Conservation (phyloP, 2,113 vertebrate species). For the Notothenia coriiceps region DNA sequence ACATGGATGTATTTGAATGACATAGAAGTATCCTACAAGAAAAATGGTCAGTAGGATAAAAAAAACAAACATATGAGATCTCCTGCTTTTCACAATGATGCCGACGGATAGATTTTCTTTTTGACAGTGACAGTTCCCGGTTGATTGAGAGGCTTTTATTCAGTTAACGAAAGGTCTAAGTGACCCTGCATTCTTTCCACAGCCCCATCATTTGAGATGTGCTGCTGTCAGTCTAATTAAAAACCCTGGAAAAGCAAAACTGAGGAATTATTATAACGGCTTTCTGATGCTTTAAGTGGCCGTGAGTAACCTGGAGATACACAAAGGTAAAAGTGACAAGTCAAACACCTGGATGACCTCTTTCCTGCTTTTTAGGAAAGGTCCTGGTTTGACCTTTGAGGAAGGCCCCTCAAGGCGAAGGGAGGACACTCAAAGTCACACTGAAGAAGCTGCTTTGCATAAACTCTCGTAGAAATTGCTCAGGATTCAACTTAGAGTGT, state of each 20-base stretch:
- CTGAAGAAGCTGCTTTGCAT: conserved; percentile 8
- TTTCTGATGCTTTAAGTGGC: neutral
- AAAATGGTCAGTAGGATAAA: neutral
- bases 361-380: neutral
- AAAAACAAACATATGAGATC: neutral
- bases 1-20: too few relatives aligned
- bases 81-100: neutral
- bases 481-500: too few relatives aligned
- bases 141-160: neutral
- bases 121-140: conserved; percentile 39
- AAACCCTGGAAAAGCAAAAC: neutral
- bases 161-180: conserved; percentile 19
- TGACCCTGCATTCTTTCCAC: conserved; percentile 45
- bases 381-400: conserved; percentile 14
- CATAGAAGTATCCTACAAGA: too few relatives aligned
- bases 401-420: neutral
- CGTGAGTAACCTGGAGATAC: neutral
- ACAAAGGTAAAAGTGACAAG: conserved; percentile 29
- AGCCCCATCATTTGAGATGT: conserved; percentile 19
- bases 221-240: neutral
- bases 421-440: neutral
- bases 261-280: neutral
- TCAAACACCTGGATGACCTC: conserved; percentile 30
- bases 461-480: neutral
- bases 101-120: neutral